These are phyloP conservation scores for Neostethus bicornis DNA, from an alignment of 2,797 vertebrate genomes.

Conservation along the genomic window DNA sequence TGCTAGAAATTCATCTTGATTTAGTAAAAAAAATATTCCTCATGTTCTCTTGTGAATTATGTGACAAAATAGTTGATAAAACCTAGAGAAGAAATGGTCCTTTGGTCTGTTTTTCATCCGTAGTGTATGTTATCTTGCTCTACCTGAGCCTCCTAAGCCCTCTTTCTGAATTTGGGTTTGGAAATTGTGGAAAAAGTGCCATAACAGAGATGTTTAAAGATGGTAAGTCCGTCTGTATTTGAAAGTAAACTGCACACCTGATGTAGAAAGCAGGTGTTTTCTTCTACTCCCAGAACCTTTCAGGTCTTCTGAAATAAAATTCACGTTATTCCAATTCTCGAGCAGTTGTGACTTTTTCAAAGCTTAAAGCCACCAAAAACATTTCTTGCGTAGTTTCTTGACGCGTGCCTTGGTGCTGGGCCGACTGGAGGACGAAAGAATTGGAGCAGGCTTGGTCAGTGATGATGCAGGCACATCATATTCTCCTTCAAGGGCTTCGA, in stretches of 20 bases:
- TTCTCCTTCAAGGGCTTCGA: constrained; percentile 80
- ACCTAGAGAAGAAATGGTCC: constrained; percentile 9
- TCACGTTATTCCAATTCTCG: constrained; percentile 16
- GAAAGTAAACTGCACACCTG: constrained; percentile 7
- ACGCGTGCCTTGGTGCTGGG: constrained; percentile 81
- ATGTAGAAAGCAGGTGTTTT: constrained; percentile 5
- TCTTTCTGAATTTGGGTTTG: constrained; percentile 12
- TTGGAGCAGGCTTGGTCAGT: constrained; percentile 47
- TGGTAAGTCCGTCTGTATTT: constrained; percentile 11
- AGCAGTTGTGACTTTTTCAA: not conserved
- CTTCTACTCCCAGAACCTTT: constrained; percentile 11
- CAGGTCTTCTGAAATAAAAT: constrained; percentile 24
- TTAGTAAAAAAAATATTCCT: constrained; percentile 11
- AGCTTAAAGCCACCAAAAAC: constrained; percentile 97
- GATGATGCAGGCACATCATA: constrained; percentile 70
- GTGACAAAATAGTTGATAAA: constrained; percentile 9
- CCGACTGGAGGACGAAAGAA: constrained; percentile 45
- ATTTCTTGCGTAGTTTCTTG: constrained; percentile 95
- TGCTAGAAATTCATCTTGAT: constrained; percentile 33
- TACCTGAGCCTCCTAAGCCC: constrained; percentile 11
- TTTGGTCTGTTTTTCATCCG: constrained; percentile 25
- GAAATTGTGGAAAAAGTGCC: constrained; percentile 21
- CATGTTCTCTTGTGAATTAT: constrained; percentile 23
- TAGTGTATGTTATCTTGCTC: constrained; percentile 9
- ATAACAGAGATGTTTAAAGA: constrained; percentile 22